A percentile compares a stretch with the other conserved stretches of the same genome.
phyloP scores from a whole-genome alignment of 2,113 vertebrate genomes.

The Piaya cayana region DNA sequence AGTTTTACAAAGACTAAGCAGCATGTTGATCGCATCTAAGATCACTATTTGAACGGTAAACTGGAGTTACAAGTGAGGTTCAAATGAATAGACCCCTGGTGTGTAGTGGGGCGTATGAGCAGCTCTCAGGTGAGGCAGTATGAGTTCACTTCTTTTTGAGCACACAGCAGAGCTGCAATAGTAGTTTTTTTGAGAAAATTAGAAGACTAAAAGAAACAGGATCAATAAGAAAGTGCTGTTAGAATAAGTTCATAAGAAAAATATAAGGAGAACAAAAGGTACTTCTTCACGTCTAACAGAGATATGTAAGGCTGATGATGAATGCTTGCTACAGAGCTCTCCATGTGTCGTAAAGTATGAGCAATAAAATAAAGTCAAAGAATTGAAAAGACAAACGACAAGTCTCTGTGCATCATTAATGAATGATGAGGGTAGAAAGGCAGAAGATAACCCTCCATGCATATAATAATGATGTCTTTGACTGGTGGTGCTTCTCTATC shows the following conservation, averaged over 20 bases:
- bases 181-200: background rate
- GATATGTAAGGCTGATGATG: background rate
- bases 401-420: constrained; percentile 58
- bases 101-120: background rate
- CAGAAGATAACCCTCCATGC: constrained; percentile 57
- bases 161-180: background rate
- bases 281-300: background rate
- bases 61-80: background rate
- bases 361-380: constrained; percentile 62
- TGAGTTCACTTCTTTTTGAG: background rate
- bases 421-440: constrained; percentile 58
- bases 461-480: constrained; percentile 60
- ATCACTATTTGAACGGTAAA: background rate
- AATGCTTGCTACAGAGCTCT: constrained; percentile 17
- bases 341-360: constrained; percentile 54
- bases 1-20: background rate
- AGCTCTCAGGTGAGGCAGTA: background rate
- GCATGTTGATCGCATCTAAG: background rate
- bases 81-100: background rate
- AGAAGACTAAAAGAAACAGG: background rate
- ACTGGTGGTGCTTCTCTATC: constrained; percentile 33
- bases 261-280: constrained; percentile 18
- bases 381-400: constrained; percentile 67
- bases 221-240: background rate
- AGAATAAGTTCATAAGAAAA: background rate